Percentiles rank a stretch among this genome's conserved stretches.
These are phyloP conservation scores for Urechis unicinctus DNA, from an alignment of 2,888 invertebrate species.

Conservation along the genomic window DNA sequence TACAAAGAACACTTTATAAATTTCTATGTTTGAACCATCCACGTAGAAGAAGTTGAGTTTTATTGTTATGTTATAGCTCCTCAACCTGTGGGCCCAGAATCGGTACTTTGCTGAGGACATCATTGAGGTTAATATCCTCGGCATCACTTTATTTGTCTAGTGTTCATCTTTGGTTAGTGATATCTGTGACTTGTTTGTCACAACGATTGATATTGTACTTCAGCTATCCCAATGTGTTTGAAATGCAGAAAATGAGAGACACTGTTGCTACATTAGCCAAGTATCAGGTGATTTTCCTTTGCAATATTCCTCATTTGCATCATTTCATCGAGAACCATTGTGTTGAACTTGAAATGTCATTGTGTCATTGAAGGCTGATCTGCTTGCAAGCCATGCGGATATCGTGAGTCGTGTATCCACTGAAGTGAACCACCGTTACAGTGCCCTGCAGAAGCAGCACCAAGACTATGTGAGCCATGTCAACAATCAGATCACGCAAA, in stretches of 20 bases:
- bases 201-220: too few species aligned
- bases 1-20: too few species aligned
- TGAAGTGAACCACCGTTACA: constrained; percentile 72
- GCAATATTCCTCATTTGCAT: background rate
- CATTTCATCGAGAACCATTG: too few species aligned
- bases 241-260: constrained; percentile 60
- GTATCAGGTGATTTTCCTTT: constrained; percentile 59
- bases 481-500: constrained; percentile 48
- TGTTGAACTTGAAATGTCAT: too few species aligned
- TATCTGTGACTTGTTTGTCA: too few species aligned
- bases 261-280: constrained; percentile 82
- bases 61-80: constrained; percentile 54
- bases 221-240: background rate
- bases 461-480: constrained; percentile 90
- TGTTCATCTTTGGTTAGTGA: too few species aligned
- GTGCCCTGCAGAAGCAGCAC: constrained; percentile 87
- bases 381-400: constrained; percentile 73
- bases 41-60: background rate
- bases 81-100: constrained; percentile 94
- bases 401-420: constrained; percentile 69
- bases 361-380: constrained; percentile 57
- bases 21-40: too few species aligned
- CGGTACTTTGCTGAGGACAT: constrained; percentile 58
- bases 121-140: constrained; percentile 38
- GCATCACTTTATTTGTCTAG: background rate